phyloP scores from a whole-genome alignment of 2,888 invertebrate species.

The Sympetrum striolatum region DNA sequence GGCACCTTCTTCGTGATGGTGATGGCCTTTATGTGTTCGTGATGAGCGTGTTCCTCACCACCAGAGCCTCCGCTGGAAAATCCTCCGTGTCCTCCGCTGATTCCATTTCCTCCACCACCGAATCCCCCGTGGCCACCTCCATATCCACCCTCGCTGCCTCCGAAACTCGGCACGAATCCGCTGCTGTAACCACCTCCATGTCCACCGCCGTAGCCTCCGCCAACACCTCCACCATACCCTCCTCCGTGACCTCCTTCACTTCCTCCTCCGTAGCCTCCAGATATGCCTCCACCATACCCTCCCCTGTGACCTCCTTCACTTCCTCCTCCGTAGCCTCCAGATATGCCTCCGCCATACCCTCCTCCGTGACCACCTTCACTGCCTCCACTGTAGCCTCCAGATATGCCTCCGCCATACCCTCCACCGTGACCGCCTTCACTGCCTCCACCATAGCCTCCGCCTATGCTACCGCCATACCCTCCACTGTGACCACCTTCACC shows the following conservation, averaged over 20 bases:
- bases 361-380: background rate
- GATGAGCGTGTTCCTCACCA: background rate
- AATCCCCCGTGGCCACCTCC: constrained; percentile 4
- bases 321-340: background rate
- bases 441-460: background rate
- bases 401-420: background rate
- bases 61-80: background rate
- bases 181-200: background rate
- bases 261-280: background rate
- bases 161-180: constrained; percentile 1
- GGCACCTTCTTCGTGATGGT: constrained; percentile 52
- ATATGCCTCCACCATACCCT: background rate
- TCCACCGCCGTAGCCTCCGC: background rate
- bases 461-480: background rate
- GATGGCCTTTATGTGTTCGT: constrained; percentile 48
- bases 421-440: background rate
- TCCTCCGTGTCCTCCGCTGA: constrained; percentile 46
- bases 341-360: constrained; percentile 45
- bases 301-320: background rate
- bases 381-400: background rate
- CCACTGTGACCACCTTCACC: background rate
- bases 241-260: background rate
- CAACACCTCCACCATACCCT: background rate
- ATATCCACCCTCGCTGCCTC: constrained; percentile 26
- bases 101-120: background rate